These are phyloP conservation scores for Phallusia fumigata DNA, from an alignment of 23 tunicate species.

Conservation along the genomic window DNA sequence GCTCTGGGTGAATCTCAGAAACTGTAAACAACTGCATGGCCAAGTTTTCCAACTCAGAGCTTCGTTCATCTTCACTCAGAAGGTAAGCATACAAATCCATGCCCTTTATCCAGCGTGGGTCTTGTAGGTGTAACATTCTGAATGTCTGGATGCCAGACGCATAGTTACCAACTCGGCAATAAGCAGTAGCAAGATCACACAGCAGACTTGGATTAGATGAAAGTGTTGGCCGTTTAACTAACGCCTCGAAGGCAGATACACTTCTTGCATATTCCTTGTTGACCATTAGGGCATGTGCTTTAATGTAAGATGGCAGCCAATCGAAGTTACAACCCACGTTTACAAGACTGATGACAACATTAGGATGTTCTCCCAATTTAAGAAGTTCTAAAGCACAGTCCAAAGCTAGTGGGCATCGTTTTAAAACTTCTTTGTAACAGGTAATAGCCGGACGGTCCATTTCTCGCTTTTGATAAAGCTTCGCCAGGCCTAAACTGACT, in stretches of 20 bases:
- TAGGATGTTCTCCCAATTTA: slow-evolving; percentile 68
- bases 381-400: slow-evolving; percentile 70
- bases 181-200: slow-evolving; percentile 57
- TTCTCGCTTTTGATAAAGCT: slow-evolving; percentile 61
- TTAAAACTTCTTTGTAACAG: slow-evolving; percentile 76
- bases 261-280: slow-evolving; percentile 49
- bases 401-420: slow-evolving; percentile 62
- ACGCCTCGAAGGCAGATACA: slow-evolving; percentile 39
- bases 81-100: slow-evolving; percentile 83
- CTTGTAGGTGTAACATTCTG: slow-evolving; percentile 38
- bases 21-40: slow-evolving; percentile 51
- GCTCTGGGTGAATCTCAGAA: slow-evolving; percentile 71
- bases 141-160: slow-evolving; percentile 40
- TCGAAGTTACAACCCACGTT: slow-evolving; percentile 41
- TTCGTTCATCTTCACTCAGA: slow-evolving; percentile 67
- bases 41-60: slow-evolving; percentile 55
- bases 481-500: slow-evolving; percentile 49
- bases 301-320: slow-evolving; percentile 63
- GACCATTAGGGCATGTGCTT: slow-evolving; percentile 62
- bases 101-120: slow-evolving; percentile 49
- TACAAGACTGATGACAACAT: slow-evolving; percentile 60
- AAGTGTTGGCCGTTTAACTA: slow-evolving; percentile 22
- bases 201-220: slow-evolving; percentile 39
- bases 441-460: slow-evolving; percentile 52
- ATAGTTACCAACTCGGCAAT: slow-evolving; percentile 38